These are phyloP conservation scores for Heloderma charlesbogerti DNA, from an alignment of 2,113 vertebrate species.

Conservation along the genomic window DNA sequence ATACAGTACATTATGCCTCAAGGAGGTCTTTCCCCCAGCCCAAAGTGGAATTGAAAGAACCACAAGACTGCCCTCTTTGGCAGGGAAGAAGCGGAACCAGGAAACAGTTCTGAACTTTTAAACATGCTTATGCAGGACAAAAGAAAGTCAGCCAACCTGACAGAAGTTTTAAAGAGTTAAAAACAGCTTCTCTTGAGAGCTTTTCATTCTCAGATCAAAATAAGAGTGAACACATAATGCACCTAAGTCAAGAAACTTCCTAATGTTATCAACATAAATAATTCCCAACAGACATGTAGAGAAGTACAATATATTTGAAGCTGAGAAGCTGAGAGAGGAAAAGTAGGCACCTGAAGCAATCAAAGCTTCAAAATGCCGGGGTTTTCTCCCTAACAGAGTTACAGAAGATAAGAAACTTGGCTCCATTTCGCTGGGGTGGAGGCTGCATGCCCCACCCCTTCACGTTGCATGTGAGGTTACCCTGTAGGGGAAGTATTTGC, in stretches of 20 bases:
- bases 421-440: neutral
- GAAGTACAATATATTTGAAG: neutral
- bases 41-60: neutral
- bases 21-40: accelerated
- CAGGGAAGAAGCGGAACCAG: neutral
- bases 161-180: neutral
- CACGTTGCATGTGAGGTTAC: neutral
- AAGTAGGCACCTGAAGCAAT: neutral
- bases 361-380: neutral
- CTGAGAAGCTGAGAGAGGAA: neutral
- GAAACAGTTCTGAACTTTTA: neutral
- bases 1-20: accelerated
- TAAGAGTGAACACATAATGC: neutral
- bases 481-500: neutral
- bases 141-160: no score
- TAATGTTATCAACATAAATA: constrained; percentile 24
- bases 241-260: neutral
- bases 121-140: neutral
- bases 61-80: accelerated
- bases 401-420: neutral
- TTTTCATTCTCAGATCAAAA: neutral
- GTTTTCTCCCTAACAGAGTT: no score
- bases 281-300: neutral
- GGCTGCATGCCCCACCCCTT: neutral
- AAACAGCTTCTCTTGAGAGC: neutral